Evolutionary conservation across 2,113 vertebrate genomes (phyloP).

Genomic region (Raja brachyura): DNA sequence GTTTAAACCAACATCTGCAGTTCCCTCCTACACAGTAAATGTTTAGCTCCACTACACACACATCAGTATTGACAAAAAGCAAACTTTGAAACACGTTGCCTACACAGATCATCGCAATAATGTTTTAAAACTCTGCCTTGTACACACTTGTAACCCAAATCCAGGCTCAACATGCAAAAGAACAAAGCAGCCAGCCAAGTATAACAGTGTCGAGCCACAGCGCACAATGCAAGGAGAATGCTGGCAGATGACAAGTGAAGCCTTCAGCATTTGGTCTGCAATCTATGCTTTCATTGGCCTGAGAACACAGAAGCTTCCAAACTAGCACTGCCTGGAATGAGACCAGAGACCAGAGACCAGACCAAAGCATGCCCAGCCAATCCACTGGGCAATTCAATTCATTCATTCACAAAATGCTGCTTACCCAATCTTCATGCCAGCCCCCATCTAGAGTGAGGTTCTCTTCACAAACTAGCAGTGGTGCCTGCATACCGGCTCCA

Average conservation of each 20-base stretch:
- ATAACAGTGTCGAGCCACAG: not conserved
- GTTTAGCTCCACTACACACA: not conserved
- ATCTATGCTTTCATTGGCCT: not conserved
- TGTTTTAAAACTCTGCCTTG: not conserved
- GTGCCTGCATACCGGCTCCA: constrained; percentile 44
- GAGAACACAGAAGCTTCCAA: not conserved
- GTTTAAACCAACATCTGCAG: no score
- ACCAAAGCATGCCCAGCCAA: not conserved
- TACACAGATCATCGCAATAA: not conserved
- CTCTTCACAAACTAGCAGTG: constrained; percentile 39
- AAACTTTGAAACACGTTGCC: not conserved
- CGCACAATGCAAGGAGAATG: not conserved
- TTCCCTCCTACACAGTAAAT: no score
- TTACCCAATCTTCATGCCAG: constrained; percentile 14
- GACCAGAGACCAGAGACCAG: not conserved
- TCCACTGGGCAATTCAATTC: not conserved
- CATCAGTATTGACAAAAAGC: not conserved
- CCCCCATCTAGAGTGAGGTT: constrained; percentile 33
- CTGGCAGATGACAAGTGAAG: not conserved
- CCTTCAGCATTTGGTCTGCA: no score
- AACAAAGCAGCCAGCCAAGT: not conserved
- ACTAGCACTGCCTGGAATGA: not conserved
- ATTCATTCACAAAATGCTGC: constrained; percentile 29
- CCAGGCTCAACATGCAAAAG: not conserved
- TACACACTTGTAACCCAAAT: not conserved